Evolutionary conservation across 2,113 vertebrate genomes (phyloP), one percentile per base, ranked within the genome.

Genomic region (Delphinus delphis): DNA sequence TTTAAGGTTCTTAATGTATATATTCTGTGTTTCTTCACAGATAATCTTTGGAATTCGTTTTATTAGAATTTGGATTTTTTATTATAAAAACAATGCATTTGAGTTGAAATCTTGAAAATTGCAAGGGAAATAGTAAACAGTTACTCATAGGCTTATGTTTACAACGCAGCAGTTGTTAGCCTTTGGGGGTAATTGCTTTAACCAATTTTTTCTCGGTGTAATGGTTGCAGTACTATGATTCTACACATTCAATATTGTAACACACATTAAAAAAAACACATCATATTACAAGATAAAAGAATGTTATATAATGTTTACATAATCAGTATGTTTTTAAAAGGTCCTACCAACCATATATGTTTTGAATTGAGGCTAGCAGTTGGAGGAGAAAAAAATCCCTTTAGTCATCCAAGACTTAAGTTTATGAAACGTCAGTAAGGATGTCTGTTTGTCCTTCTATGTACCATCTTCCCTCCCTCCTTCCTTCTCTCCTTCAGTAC

Each of bases 41-140:
- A 38, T 13, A 68, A 53, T 36, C 47, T 86, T 85, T 60, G 58
- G 44, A 41, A 70, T 96, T 68, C 87, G 1, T 88, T 76, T 68
- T 65, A 74, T 70, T 92, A 11, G 11, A 86, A 33, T 70, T 85
- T 67, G 33, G 12, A 38, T 36, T 87, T 96, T 83, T 80, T 62
- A 7, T 87, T 53, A 36, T 55, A 88, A 90, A 77, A 90, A 10
- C 70, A 63, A 38, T 44, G 10, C n/a, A 25, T 79, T 90, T 90
- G 60, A 36, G 28, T 82, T 86, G 41, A 86, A 50, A 71, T 74
- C 86, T 93, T 94, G 85, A 88, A 95, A 63, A 79, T 17, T 50
- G 4, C 68, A 60, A 82, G 31, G 50, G 36, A 95, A 95, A 25
- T 62, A 81, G 82, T 58, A 63, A 55, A 28, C 44, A 84, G 0